Percentiles rank a stretch among this genome's conserved stretches.
Conservation (phyloP, 2,888 invertebrate species). For the Malthinus flaveolus region DNA sequence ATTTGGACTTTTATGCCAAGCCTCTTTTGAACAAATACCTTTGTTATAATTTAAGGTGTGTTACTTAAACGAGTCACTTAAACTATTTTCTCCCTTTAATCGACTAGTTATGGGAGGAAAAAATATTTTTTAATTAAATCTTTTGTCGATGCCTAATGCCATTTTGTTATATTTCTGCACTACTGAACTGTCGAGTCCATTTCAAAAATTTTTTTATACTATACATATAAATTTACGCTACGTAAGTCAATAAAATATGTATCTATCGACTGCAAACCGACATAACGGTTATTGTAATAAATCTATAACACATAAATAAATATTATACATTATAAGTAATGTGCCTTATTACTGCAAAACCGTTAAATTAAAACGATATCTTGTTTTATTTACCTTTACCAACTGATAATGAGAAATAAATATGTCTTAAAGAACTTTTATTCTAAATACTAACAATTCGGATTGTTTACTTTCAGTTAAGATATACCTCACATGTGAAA, state of each 20-base stretch:
- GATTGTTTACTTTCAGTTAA: constrained; percentile 25
- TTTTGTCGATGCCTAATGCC: too few relatives aligned
- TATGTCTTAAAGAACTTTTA: constrained; percentile 23
- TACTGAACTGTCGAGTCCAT: too few relatives aligned
- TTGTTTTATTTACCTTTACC: constrained; percentile 14
- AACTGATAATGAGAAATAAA: constrained; percentile 27
- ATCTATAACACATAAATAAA: too few relatives aligned
- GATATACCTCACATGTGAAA: constrained; percentile 35
- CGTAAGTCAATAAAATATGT: too few relatives aligned
- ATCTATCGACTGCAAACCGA: too few relatives aligned
- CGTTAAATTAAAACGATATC: constrained; percentile 9
- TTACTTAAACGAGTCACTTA: constrained; percentile 24
- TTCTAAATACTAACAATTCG: constrained; percentile 10
- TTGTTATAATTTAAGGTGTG: constrained; percentile 42
- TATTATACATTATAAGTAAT: too few relatives aligned
- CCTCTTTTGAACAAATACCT: constrained; percentile 40
- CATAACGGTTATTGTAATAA: too few relatives aligned
- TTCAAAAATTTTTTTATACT: too few relatives aligned
- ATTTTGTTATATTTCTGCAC: too few relatives aligned
- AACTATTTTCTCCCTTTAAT: constrained; percentile 11
- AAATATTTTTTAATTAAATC: too few relatives aligned
- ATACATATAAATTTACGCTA: too few relatives aligned
- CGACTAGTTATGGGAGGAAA: background rate
- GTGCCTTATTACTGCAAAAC: background rate
- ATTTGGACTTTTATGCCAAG: constrained; percentile 37